Base-by-base conservation (phyloP, 1,140 invertebrate genomes). In the Penaeus chinensis region DNA sequence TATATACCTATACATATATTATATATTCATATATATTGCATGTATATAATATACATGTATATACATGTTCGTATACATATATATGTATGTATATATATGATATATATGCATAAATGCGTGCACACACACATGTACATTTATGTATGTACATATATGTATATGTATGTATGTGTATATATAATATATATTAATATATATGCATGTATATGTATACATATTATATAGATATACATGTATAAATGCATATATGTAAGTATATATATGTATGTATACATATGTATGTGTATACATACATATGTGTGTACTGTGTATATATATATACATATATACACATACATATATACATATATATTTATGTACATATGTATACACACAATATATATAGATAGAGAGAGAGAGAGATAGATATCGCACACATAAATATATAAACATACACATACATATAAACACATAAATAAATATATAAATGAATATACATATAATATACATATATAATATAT, bases 111-210 rank as follows among this genome's bases (percentile, higher is more conserved):
- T 27, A 20, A 32, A 5, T 47, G 20, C 11, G 32, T 42, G 13
- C 19, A 76, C 71, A 76, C 71, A 76, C 71, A 76, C 71, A 76
- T 4, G 4, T 4, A 76, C 71, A 76, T 32, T 65, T 65, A 81
- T 32, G 13, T 69, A 69, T 69, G 27, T 69, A 69, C 13, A 69
- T 69, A 69, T 69, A 69, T 69, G 13, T 69, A 69, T 69, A 69
- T 32, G 42, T 62, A 83, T 47, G 60, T n/a, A 81, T n/a, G 60
- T n/a, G 60, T 47, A 81, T 61, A 82, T 47, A 79, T 47, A 79
- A 2, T 47, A 77, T 47, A 47, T 77, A 27, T 11, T 37, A 77
- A n/a, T 37, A 47, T 37, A 32, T 32, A 63, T 82, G 32, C 5
- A 63, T 63, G 62, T 60, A 27, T 32, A 32, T 32, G 2, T 32